Base-by-base conservation (phyloP, 2,113 vertebrate genomes). In the Galemys pyrenaicus region DNA sequence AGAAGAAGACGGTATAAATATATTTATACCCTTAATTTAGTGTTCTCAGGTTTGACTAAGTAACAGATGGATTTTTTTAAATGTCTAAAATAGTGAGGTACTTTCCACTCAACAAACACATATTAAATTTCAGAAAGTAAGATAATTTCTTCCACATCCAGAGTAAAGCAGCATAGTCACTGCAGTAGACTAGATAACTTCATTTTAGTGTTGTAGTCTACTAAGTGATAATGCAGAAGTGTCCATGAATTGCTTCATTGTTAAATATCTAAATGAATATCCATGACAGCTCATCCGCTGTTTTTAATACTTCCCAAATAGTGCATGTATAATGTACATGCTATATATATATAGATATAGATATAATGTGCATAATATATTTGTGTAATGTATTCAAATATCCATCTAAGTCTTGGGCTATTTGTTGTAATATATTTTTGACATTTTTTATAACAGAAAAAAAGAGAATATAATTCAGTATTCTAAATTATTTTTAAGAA, bases 11-110 rank as follows among this genome's bases (percentile, higher is more conserved):
- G 51, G 65, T 81, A 39, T 39, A 32, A 92, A 83, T 84, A 77
- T 68, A 95, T 97, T 86, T 81, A 0, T 97, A 92, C 97, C 87
- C 83, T 95, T 95, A 92, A 93, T 96, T 94, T 93, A 92, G 71
- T 80, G 83, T 64, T 95, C 54, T 86, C 90, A 89, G 90, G 44
- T 68, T 95, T 71, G 60, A 35, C 88, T n/a, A 30, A n/a, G 44
- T 62, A n/a, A 28, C 92, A 71, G 39, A 71, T 28, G 67, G 67
- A 91, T 92, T 95, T 70, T 84, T 70, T 84, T 46, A 86, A 44
- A 92, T 78, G 41, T 95, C 85, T 86, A 28, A 56, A 92, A 41
- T 46, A 54, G 7, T 65, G 44, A 73, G 58, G 79, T 60, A 71
- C 5, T 71, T 91, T 95, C 12, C 67, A 44, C 96, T 86, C 62